Evolutionary conservation across 2,888 invertebrate species (phyloP), one percentile per base, ranked within the genome.

Genomic region (Oxycera nigricornis): DNA sequence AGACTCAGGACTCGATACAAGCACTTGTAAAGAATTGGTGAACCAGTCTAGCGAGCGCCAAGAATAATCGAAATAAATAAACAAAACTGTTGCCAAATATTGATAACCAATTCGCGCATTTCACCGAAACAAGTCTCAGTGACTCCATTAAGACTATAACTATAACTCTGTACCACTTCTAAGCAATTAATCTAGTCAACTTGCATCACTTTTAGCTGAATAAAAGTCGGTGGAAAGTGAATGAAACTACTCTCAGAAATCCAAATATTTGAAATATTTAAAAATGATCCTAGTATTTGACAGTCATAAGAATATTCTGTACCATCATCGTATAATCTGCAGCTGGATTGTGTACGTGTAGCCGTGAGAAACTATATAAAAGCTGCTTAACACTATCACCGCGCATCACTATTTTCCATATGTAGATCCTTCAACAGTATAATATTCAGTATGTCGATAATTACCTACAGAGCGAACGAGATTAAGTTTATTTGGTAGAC

Each of bases 181-280:
- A 39, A 41, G 41, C 39, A 65, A 65, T 26, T 7, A 28, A 35
- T 65, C 65, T 65, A 65, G 65, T 65, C 65, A 65, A 41, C 35
- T 35, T 11, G 24, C 35, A 30, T 65, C 24, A 39, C 35, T 35
- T 20, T 62, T 62, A 4, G 20, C 2, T 39, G 2, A 1, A 62
- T 35, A 3, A 35, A 39, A 59, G 28, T 11, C 39, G 22, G 31
- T 62, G 22, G 22, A 7, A 62, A 1, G 14, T 1, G 24, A 14
- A 17, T 46, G 46, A 46, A 14, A 17, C 46, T n/a, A 46, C 11
- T 7, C 46, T 14, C 46, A 46, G 11, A 35, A 35, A n/a, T n/a
- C n/a, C n/a, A n/a, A n/a, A n/a, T n/a, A n/a, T n/a, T n/a, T n/a
- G n/a, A n/a, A n/a, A n/a, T n/a, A n/a, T n/a, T n/a, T n/a, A n/a